Conservation (phyloP, 2,888 invertebrate genomes). For the Blera fallax region DNA sequence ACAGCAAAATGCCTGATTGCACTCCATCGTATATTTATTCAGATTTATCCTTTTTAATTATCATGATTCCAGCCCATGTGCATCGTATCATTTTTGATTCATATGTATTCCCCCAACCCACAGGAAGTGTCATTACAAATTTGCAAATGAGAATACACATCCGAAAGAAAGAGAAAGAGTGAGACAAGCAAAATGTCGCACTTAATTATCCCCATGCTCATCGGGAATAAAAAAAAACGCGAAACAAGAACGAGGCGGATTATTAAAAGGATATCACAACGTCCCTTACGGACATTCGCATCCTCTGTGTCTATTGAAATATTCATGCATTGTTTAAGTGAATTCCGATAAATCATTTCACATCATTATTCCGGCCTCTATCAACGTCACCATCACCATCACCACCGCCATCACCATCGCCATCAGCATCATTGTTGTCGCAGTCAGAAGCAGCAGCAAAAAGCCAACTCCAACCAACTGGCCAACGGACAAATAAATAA, state of each 20-base stretch:
- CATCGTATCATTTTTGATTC: conserved; percentile 4
- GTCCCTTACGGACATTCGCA: conserved; percentile 25
- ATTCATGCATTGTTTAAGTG: conserved; percentile 44
- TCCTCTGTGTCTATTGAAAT: conserved; percentile 29
- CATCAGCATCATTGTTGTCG: conserved; percentile 37
- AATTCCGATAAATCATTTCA: conserved; percentile 54
- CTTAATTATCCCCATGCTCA: conserved; percentile 36
- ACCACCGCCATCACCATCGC: not conserved
- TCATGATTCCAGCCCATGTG: not conserved
- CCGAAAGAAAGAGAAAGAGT: not conserved
- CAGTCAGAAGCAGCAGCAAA: not conserved
- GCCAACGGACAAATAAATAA: conserved; percentile 19
- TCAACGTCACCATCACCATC: conserved; percentile 25
- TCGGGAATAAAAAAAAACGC: not conserved
- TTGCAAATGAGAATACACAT: conserved; percentile 16
- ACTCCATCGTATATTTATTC: conserved; percentile 11
- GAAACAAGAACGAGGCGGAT: not conserved
- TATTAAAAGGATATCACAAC: conserved; percentile 11
- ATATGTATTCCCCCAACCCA: not conserved
- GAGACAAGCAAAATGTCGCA: conserved; percentile 1
- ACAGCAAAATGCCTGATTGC: conserved; percentile 30
- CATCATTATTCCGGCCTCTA: conserved; percentile 53
- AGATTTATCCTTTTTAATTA: conserved; percentile 50
- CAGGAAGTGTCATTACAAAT: conserved; percentile 36
- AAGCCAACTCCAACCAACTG: not conserved